Conservation (phyloP, 2,888 invertebrate genomes). For the Meta bourneti region DNA sequence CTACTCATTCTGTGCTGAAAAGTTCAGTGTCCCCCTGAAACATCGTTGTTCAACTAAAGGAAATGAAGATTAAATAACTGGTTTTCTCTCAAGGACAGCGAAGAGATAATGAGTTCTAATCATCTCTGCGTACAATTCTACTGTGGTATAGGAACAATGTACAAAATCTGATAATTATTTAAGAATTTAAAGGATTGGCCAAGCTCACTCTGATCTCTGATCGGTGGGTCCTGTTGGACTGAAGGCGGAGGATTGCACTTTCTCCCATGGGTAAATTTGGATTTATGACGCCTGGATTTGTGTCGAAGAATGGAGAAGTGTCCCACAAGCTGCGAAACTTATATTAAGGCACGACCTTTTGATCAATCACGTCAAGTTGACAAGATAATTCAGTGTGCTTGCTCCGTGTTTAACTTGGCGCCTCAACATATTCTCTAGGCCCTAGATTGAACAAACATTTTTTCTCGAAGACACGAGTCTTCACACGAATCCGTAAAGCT, state of each 20-base stretch:
- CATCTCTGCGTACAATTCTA: slow-evolving; percentile 25
- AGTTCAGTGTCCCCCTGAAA: slow-evolving; percentile 42
- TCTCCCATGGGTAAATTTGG: background rate
- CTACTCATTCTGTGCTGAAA: slow-evolving; percentile 17
- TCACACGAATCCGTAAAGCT: no score
- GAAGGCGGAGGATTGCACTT: no score
- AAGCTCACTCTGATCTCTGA: background rate
- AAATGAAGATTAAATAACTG: slow-evolving; percentile 57
- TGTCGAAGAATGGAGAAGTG: slow-evolving; percentile 2
- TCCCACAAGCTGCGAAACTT: slow-evolving; percentile 7
- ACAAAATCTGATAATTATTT: slow-evolving; percentile 50
- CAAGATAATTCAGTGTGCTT: slow-evolving; percentile 34
- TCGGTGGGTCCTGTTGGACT: background rate
- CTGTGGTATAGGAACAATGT: slow-evolving; percentile 9
- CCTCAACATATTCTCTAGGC: no score
- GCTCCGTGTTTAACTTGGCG: background rate
- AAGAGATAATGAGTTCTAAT: slow-evolving; percentile 51
- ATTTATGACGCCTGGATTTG: slow-evolving; percentile 36
- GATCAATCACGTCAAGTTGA: slow-evolving; percentile 30
- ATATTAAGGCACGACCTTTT: slow-evolving; percentile 16
- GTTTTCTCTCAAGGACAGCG: slow-evolving; percentile 55
- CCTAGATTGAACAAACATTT: no score
- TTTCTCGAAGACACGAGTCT: no score
- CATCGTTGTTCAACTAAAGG: slow-evolving; percentile 55
- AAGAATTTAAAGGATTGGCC: slow-evolving; percentile 28